These are phyloP conservation scores for Melikaiella ostensackeni DNA, from an alignment of 2,888 invertebrate species.

Conservation along the genomic window DNA sequence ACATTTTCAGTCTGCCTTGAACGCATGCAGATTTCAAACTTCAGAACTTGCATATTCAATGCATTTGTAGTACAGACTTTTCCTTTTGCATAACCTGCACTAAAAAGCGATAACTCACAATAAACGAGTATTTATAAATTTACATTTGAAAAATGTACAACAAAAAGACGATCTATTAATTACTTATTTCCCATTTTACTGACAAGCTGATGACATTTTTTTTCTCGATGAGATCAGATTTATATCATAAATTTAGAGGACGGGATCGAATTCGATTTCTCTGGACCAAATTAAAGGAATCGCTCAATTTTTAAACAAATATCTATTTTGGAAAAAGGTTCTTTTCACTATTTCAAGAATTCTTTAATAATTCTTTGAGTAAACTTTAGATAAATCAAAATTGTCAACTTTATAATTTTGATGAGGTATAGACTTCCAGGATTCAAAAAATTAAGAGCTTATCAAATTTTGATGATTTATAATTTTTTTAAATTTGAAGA, in stretches of 20 bases:
- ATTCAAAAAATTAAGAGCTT: too few relatives aligned
- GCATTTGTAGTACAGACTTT: constrained; percentile 37
- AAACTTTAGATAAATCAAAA: too few relatives aligned
- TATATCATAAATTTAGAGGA: neutral
- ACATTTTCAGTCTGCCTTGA: constrained; percentile 37
- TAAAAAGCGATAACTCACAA: constrained; percentile 13
- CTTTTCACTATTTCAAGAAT: too few relatives aligned
- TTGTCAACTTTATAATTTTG: too few relatives aligned
- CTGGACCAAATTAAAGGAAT: neutral
- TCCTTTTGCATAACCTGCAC: constrained; percentile 35
- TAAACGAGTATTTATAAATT: neutral
- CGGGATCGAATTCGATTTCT: too few relatives aligned
- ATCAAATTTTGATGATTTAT: too few relatives aligned
- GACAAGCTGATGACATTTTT: neutral
- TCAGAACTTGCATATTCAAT: constrained; percentile 40
- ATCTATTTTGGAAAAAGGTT: too few relatives aligned
- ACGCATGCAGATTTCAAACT: constrained; percentile 45
- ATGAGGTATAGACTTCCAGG: too few relatives aligned
- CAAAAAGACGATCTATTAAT: neutral
- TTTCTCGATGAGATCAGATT: neutral
- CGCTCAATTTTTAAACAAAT: too few relatives aligned
- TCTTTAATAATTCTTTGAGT: too few relatives aligned
- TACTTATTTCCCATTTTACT: neutral
- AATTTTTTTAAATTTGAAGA: too few relatives aligned
- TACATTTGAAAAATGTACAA: constrained; percentile 6